phyloP scores from a whole-genome alignment of 2,888 invertebrate genomes.

The Tridacna crocea region DNA sequence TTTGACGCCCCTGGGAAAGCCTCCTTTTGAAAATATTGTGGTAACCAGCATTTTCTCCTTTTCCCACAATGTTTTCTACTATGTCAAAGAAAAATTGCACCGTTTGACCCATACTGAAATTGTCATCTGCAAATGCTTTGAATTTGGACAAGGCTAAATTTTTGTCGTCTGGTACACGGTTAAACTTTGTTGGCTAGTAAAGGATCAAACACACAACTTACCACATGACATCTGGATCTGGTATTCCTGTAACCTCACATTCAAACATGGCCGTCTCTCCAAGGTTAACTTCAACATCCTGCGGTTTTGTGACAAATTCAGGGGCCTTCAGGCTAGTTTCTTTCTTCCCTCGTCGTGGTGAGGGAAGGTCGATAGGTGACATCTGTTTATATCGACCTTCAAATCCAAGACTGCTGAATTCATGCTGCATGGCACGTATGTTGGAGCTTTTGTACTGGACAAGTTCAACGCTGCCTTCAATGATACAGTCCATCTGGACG shows the following conservation, averaged over 20 bases:
- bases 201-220: slow-evolving; percentile 60
- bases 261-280: slow-evolving; percentile 77
- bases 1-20: too few relatives aligned
- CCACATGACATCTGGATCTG: slow-evolving; percentile 78
- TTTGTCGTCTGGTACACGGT: too few relatives aligned
- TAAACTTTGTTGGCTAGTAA: not conserved
- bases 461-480: slow-evolving; percentile 86
- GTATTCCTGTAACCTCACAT: slow-evolving; percentile 74
- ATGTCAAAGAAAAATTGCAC: too few relatives aligned
- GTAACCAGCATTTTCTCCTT: too few relatives aligned
- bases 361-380: slow-evolving; percentile 53
- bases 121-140: too few relatives aligned
- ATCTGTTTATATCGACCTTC: slow-evolving; percentile 74
- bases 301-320: slow-evolving; percentile 52
- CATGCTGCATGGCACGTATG: slow-evolving; percentile 63
- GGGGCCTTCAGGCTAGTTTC: slow-evolving; percentile 51
- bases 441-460: slow-evolving; percentile 71
- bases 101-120: too few relatives aligned
- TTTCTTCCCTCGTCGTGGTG: slow-evolving; percentile 22
- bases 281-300: slow-evolving; percentile 73
- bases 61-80: too few relatives aligned
- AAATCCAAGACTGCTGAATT: slow-evolving; percentile 70
- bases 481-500: slow-evolving; percentile 88
- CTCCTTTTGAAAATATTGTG: too few relatives aligned
- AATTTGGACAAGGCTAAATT: too few relatives aligned